These are phyloP conservation scores for Druon quercuslanigerum DNA, from an alignment of 1,140 invertebrate species.

Conservation along the genomic window DNA sequence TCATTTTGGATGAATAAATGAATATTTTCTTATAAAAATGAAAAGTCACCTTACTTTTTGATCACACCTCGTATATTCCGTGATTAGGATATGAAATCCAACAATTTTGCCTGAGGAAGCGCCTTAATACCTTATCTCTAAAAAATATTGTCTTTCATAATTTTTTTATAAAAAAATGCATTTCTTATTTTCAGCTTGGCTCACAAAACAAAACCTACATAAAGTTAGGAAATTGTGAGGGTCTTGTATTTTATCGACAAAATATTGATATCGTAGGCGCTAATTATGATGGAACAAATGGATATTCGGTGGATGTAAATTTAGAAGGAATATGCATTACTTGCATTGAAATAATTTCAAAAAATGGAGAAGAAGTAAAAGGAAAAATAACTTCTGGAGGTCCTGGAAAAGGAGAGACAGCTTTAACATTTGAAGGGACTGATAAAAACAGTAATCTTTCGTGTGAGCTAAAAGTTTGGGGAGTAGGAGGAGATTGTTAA, in stretches of 20 bases:
- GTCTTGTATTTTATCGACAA: conserved; percentile 54
- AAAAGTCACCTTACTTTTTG: too few species aligned
- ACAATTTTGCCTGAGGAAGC: too few species aligned
- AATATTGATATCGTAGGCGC: conserved; percentile 48
- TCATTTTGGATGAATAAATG: too few species aligned
- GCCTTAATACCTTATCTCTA: too few species aligned
- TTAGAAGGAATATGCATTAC: conserved; percentile 50
- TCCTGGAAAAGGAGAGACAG: conserved; percentile 38
- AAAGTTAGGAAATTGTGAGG: conserved; percentile 36
- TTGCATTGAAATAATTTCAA: conserved; percentile 44
- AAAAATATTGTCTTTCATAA: too few species aligned
- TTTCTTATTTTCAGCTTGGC: neutral
- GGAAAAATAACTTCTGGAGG: conserved; percentile 41
- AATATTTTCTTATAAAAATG: too few species aligned
- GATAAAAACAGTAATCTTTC: conserved; percentile 45
- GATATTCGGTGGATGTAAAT: conserved; percentile 40
- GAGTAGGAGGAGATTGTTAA: conserved; percentile 31
- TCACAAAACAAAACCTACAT: neutral
- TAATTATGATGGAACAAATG: neutral
- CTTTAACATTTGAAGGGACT: conserved; percentile 39
- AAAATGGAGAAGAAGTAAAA: conserved; percentile 39
- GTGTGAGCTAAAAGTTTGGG: conserved; percentile 54
- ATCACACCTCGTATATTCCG: too few species aligned
- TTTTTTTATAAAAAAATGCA: neutral
- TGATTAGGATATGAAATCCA: too few species aligned